phyloP scores from a whole-genome alignment of 1,140 invertebrate species.

The Drosophila arawakana region DNA sequence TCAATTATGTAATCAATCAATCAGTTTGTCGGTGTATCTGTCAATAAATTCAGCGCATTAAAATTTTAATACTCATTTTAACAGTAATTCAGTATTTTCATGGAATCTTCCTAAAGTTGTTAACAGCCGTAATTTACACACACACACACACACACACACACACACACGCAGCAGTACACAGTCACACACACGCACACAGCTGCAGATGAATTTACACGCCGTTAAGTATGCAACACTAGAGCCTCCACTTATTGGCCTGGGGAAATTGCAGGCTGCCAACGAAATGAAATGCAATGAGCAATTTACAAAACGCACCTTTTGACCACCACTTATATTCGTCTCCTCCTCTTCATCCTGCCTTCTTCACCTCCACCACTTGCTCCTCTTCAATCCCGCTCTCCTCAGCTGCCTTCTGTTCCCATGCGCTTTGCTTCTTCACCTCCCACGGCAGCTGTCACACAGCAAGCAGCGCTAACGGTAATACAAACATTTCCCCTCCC shows the following conservation, averaged over 20 bases:
- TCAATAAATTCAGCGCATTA: too few species aligned
- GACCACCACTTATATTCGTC: neutral
- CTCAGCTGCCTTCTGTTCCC: too few species aligned
- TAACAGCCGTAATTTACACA: neutral
- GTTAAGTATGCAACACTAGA: constrained; percentile 18
- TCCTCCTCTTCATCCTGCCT: neutral
- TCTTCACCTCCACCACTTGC: neutral
- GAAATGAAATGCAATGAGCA: constrained; percentile 45
- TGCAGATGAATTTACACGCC: constrained; percentile 11
- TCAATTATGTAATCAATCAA: too few species aligned
- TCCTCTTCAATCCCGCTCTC: neutral
- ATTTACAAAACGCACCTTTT: constrained; percentile 37
- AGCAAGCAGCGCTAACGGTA: neutral
- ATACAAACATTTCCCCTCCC: neutral
- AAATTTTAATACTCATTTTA: too few species aligned
- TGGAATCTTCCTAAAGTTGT: neutral
- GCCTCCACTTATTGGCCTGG: constrained; percentile 11
- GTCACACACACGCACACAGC: neutral
- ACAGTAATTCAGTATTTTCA: too few species aligned
- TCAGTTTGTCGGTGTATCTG: too few species aligned
- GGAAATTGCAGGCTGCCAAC: constrained; percentile 15
- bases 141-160: too few species aligned
- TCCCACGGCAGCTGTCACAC: neutral
- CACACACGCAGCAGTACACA: neutral
- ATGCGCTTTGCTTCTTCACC: too few species aligned